phyloP scores from a whole-genome alignment of 2,113 vertebrate species.

The Australoheros scitulus region DNA sequence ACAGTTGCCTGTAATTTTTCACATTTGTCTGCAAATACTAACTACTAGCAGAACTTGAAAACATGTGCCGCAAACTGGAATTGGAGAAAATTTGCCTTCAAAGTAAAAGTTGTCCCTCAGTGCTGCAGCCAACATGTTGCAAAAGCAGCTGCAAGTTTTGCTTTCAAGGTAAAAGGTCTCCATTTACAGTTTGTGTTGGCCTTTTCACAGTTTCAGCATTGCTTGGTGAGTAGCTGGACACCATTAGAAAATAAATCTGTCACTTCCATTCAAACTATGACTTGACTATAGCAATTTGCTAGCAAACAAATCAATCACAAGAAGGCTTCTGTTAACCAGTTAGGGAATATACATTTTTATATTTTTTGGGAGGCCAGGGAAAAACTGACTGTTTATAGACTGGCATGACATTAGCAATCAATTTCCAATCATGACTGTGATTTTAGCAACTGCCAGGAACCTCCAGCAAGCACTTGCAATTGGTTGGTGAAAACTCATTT shows the following conservation, averaged over 20 bases:
- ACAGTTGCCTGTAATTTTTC: neutral
- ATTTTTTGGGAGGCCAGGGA: too few species aligned
- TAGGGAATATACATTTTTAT: neutral
- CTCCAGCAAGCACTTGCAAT: neutral
- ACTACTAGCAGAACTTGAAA: neutral
- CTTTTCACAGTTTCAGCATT: neutral
- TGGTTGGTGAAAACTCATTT: neutral
- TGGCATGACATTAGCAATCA: neutral
- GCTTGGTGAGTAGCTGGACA: neutral
- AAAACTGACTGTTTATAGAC: too few species aligned
- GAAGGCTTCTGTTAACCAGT: neutral
- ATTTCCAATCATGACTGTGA: neutral
- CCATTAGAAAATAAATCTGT: neutral
- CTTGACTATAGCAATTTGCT: neutral
- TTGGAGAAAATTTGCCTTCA: neutral
- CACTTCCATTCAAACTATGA: neutral
- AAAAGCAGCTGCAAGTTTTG: neutral
- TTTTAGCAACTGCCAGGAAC: neutral
- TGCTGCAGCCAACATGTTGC: neutral
- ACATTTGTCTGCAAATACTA: neutral
- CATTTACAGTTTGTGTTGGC: neutral
- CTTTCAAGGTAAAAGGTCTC: neutral
- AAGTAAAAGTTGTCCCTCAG: neutral
- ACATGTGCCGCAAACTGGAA: neutral
- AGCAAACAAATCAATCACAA: neutral